These are phyloP conservation scores for Atlantisia rogersi DNA, from an alignment of 2,113 vertebrate genomes.

Conservation along the genomic window DNA sequence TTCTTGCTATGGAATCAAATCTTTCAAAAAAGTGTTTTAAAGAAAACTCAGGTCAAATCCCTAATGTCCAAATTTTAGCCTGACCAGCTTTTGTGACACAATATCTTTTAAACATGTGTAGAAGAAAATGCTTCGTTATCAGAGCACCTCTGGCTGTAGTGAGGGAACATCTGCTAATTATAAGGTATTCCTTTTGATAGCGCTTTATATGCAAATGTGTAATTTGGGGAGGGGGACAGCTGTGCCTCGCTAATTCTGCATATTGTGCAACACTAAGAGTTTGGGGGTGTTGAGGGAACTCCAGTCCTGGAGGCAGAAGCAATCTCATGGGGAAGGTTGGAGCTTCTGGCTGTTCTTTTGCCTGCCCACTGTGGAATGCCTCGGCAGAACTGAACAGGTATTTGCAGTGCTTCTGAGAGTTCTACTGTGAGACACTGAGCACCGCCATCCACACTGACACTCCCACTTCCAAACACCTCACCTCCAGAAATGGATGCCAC, in stretches of 20 bases:
- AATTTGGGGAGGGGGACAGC: background rate
- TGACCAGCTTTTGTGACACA: background rate
- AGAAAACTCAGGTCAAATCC: background rate
- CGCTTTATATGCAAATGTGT: accelerated
- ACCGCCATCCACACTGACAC: background rate
- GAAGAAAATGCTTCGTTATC: background rate
- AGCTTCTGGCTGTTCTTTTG: background rate
- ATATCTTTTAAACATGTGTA: background rate
- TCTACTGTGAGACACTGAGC: background rate
- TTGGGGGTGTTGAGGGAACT: background rate
- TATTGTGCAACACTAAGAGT: background rate
- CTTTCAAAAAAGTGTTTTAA: no score
- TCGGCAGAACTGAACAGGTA: background rate
- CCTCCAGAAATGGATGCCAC: background rate
- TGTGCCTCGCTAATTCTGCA: background rate
- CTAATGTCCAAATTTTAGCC: background rate
- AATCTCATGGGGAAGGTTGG: background rate
- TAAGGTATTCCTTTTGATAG: background rate
- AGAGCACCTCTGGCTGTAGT: background rate
- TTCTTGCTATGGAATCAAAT: background rate
- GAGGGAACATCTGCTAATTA: background rate
- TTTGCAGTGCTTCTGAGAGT: background rate
- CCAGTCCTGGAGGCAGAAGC: background rate
- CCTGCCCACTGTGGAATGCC: background rate
- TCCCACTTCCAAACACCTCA: background rate